These are phyloP conservation scores for Germaria angustata DNA, from an alignment of 2,888 invertebrate genomes.

Conservation along the genomic window DNA sequence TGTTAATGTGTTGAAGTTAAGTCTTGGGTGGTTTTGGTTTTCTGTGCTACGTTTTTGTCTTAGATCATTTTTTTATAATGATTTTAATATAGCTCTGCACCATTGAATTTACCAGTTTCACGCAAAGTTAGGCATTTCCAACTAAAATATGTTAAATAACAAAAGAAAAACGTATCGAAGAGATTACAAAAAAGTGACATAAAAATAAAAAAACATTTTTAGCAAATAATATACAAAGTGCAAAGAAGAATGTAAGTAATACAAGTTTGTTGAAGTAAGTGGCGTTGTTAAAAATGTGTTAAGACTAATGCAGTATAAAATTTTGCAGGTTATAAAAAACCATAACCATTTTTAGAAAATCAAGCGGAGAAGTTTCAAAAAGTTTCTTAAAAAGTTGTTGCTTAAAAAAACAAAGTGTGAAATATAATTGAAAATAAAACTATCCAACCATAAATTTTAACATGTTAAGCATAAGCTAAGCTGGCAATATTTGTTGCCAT, in stretches of 20 bases:
- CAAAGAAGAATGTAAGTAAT: background rate
- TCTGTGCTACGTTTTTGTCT: background rate
- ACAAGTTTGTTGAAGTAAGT: background rate
- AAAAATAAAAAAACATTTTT: background rate
- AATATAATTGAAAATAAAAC: background rate
- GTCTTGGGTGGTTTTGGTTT: slow-evolving; percentile 42
- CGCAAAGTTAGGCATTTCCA: slow-evolving; percentile 67
- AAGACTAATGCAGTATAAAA: slow-evolving; percentile 44
- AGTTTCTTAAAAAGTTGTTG: background rate
- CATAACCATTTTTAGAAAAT: no score
- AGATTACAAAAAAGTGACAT: slow-evolving; percentile 9
- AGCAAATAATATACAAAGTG: background rate
- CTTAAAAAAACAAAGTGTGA: background rate
- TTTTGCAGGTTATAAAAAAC: background rate
- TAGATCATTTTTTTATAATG: background rate
- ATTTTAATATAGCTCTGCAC: slow-evolving; percentile 59
- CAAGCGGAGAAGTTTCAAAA: background rate
- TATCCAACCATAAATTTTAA: slow-evolving; percentile 25
- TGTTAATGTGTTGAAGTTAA: slow-evolving; percentile 52
- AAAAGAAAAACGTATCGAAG: background rate
- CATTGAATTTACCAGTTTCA: slow-evolving; percentile 63
- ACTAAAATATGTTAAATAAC: slow-evolving; percentile 6
- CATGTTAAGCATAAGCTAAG: background rate
- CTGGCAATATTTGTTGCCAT: background rate
- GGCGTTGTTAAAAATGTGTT: slow-evolving; percentile 26